Evolutionary conservation across 2,797 vertebrate species (phyloP).

Genomic region (Mus minutoides): DNA sequence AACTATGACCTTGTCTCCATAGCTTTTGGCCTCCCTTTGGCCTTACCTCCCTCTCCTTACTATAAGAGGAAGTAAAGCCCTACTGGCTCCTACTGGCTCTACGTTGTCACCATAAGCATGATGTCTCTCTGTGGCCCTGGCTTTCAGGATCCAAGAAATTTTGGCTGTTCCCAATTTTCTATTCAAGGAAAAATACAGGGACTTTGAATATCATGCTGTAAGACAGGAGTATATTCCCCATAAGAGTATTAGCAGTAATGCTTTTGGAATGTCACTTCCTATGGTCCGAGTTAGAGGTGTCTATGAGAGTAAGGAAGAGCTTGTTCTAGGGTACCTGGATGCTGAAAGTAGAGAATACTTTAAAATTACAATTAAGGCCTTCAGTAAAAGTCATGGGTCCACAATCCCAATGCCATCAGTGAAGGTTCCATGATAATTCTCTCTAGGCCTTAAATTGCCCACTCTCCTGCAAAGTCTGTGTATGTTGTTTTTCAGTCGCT

Average conservation of each 20-base stretch:
- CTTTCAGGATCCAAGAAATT: background rate
- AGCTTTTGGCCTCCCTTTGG: background rate
- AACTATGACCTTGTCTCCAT: background rate
- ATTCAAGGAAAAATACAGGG: background rate
- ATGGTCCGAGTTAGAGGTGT: background rate
- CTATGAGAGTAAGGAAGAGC: background rate
- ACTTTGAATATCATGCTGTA: background rate
- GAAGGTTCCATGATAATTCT: background rate
- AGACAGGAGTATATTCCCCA: background rate
- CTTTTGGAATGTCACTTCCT: background rate
- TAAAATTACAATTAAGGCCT: background rate
- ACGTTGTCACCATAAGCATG: no score
- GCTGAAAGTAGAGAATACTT: background rate
- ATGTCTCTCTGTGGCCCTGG: background rate
- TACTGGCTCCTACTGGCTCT: background rate
- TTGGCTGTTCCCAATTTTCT: background rate
- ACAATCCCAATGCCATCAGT: background rate
- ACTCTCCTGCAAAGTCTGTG: background rate
- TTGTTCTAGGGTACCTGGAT: background rate
- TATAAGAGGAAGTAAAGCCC: background rate
- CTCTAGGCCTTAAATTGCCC: background rate
- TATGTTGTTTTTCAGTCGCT: no score
- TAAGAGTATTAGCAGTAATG: background rate
- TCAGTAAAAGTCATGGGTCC: no score
- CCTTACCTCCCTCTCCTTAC: background rate